Conservation (phyloP, 2,797 vertebrate genomes). For the Pseudochromis fuscus region DNA sequence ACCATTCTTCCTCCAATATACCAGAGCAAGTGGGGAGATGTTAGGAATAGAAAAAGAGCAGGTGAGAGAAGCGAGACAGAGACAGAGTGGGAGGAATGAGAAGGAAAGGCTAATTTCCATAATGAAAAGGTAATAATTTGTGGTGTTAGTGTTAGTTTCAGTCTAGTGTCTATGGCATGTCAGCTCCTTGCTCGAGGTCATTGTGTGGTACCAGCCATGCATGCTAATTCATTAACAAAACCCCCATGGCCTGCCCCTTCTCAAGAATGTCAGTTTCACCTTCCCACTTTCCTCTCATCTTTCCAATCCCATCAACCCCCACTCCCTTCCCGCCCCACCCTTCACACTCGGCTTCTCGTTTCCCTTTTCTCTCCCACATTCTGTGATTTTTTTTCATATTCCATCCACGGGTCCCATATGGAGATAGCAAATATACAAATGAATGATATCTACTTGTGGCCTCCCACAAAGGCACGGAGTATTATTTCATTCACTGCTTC, state of each 20-base stretch:
- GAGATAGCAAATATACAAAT: constrained; percentile 52
- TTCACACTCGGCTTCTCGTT: neutral
- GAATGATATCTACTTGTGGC: constrained; percentile 34
- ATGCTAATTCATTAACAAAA: constrained; percentile 80
- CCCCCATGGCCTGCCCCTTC: constrained; percentile 56
- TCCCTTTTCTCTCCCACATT: constrained; percentile 26
- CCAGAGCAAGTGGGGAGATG: constrained; percentile 52
- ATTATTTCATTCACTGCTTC: constrained; percentile 42
- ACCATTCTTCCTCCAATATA: constrained; percentile 75
- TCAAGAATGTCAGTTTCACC: constrained; percentile 78
- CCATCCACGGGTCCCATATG: neutral
- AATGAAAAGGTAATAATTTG: constrained; percentile 85
- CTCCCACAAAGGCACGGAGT: constrained; percentile 47
- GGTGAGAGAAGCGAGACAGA: constrained; percentile 74
- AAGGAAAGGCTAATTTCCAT: constrained; percentile 80
- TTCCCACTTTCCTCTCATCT: constrained; percentile 65
- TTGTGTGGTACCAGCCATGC: constrained; percentile 72
- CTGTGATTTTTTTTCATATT: constrained; percentile 1
- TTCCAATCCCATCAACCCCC: constrained; percentile 48
- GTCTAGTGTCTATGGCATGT: constrained; percentile 72
- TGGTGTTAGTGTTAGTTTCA: constrained; percentile 81
- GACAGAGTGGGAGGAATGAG: constrained; percentile 77
- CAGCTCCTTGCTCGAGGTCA: constrained; percentile 77
- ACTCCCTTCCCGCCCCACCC: constrained; percentile 1
- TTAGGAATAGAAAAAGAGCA: constrained; percentile 65